Conservation (phyloP, 2,888 invertebrate species). For the Brachynemurus nebulosus region DNA sequence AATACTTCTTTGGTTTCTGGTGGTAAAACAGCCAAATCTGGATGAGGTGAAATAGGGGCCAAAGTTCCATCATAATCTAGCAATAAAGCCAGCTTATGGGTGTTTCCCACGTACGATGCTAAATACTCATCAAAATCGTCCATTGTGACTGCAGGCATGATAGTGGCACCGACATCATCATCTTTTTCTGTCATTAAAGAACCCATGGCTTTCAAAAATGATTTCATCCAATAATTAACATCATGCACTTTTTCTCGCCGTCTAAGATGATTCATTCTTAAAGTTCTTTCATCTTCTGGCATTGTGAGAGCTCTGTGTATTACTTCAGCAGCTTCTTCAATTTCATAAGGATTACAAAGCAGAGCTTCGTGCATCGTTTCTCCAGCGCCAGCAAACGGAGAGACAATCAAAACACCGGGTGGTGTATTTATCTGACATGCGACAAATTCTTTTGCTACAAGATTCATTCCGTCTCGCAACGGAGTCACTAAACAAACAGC, state of each 20-base stretch:
- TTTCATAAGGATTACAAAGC: constrained; percentile 79
- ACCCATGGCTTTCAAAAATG: constrained; percentile 77
- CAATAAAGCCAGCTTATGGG: constrained; percentile 69
- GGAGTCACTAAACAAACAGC: constrained; percentile 81
- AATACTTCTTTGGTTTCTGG: constrained; percentile 73
- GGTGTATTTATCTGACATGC: constrained; percentile 80
- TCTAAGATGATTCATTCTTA: constrained; percentile 74
- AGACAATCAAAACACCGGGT: constrained; percentile 76
- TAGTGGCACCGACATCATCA: constrained; percentile 69
- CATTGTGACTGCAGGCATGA: constrained; percentile 79
- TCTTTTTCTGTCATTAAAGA: constrained; percentile 56
- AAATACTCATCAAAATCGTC: constrained; percentile 85
- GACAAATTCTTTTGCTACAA: constrained; percentile 86
- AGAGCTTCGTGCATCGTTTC: constrained; percentile 90
- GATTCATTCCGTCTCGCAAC: constrained; percentile 79
- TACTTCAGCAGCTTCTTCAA: constrained; percentile 75
- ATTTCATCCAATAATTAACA: constrained; percentile 80
- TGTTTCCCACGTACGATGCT: constrained; percentile 76
- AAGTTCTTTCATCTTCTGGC: constrained; percentile 76
- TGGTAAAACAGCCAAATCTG: constrained; percentile 75
- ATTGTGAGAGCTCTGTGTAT: constrained; percentile 77
- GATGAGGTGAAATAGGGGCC: constrained; percentile 80
- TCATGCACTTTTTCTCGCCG: constrained; percentile 69
- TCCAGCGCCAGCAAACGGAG: constrained; percentile 84
- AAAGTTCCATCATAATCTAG: constrained; percentile 82